Evolutionary conservation across 2,113 vertebrate species (phyloP).

Genomic region (Platichthys stellatus): DNA sequence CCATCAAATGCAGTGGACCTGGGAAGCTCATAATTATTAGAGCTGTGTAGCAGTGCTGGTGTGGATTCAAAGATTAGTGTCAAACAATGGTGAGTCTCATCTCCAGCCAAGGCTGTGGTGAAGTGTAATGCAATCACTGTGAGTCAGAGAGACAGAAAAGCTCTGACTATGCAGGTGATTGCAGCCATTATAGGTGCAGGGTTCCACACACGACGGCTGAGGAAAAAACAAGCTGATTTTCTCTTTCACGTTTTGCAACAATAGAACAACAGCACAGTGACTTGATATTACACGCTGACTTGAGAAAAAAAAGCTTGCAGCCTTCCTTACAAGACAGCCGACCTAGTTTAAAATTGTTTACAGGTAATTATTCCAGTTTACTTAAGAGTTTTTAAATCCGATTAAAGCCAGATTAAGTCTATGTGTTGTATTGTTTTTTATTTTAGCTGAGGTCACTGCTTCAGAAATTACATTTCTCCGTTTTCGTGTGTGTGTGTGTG

Average conservation of each 20-base stretch:
- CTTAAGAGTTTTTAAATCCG: constrained; percentile 69
- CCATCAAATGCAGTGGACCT: not conserved
- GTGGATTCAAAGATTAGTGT: constrained; percentile 54
- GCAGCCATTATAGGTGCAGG: constrained; percentile 72
- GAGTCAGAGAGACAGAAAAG: constrained; percentile 42
- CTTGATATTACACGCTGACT: constrained; percentile 59
- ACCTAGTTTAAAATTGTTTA: constrained; percentile 64
- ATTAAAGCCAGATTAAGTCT: constrained; percentile 70
- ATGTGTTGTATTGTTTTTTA: constrained; percentile 63
- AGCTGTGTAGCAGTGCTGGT: constrained; percentile 29
- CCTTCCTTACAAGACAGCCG: constrained; percentile 47
- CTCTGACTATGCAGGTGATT: constrained; percentile 68
- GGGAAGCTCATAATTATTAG: constrained; percentile 26
- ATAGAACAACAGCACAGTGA: constrained; percentile 49
- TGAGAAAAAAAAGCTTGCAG: constrained; percentile 33
- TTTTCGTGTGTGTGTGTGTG: not conserved
- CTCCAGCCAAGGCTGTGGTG: constrained; percentile 40
- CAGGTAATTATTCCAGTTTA: constrained; percentile 70
- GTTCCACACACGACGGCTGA: constrained; percentile 36
- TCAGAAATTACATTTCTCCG: constrained; percentile 36
- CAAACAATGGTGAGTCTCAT: constrained; percentile 52
- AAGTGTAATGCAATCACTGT: constrained; percentile 47
- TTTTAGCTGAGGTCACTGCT: constrained; percentile 62
- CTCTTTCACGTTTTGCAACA: constrained; percentile 44
- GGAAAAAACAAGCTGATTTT: constrained; percentile 56